phyloP scores from a whole-genome alignment of 2,797 vertebrate genomes.

The Lemur catta region DNA sequence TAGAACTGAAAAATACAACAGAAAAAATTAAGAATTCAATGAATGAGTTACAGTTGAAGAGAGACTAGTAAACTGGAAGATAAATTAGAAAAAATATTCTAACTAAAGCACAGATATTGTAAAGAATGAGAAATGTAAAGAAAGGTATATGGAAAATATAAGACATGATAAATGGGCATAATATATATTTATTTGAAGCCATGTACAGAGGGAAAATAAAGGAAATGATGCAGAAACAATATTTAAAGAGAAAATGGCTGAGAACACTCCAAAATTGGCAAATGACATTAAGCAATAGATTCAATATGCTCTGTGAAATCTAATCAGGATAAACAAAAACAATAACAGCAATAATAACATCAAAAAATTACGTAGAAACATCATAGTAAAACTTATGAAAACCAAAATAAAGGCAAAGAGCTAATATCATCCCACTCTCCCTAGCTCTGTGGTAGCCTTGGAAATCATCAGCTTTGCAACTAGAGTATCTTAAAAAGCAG shows the following conservation, averaged over 20 bases:
- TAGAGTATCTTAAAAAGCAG: too few species aligned
- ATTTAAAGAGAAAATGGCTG: too few species aligned
- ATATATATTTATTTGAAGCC: not conserved
- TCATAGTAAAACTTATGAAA: too few species aligned
- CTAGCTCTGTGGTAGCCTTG: not conserved
- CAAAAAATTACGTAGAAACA: too few species aligned
- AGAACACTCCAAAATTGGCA: too few species aligned
- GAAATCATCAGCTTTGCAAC: too few species aligned
- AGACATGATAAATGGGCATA: not conserved
- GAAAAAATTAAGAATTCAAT: not conserved
- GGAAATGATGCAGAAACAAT: not conserved
- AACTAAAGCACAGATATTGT: not conserved
- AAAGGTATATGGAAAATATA: not conserved
- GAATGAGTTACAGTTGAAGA: not conserved
- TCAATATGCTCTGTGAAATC: too few species aligned
- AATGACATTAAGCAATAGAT: too few species aligned
- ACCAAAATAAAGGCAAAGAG: not conserved
- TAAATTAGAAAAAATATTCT: not conserved
- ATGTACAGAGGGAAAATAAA: not conserved
- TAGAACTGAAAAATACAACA: not conserved
- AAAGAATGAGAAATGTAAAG: not conserved
- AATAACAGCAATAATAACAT: too few species aligned
- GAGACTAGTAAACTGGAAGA: not conserved
- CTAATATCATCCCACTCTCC: not conserved
- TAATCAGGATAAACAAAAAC: too few species aligned